Conservation (phyloP, 2,797 vertebrate genomes). For the Micromesistius poutassou region DNA sequence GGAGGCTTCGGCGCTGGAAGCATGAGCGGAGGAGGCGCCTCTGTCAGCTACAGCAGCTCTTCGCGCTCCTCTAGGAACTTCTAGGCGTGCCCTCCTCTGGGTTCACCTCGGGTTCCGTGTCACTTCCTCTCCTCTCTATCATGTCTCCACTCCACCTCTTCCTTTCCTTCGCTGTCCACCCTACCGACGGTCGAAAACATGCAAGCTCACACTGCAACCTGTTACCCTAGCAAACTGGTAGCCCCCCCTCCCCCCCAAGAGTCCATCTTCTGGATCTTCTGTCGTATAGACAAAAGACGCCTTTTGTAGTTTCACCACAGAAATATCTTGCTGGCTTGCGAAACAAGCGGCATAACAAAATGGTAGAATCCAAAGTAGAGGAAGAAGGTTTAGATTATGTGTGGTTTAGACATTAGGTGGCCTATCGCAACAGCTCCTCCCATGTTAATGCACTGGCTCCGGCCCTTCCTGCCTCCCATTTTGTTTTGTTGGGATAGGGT, state of each 20-base stretch:
- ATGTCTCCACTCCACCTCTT: constrained; percentile 14
- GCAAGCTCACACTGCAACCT: constrained; percentile 8
- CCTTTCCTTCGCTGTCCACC: neutral
- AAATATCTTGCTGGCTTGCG: constrained; percentile 28
- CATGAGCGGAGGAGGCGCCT: neutral
- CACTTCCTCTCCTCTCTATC: constrained; percentile 9
- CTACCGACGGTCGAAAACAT: neutral
- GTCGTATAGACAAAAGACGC: constrained; percentile 44
- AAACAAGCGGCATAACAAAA: neutral
- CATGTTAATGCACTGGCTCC: constrained; percentile 14
- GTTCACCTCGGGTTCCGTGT: neutral
- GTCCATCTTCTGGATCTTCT: constrained; percentile 51
- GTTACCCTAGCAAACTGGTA: constrained; percentile 12
- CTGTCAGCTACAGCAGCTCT: rapidly evolving
- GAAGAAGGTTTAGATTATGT: constrained; percentile 9
- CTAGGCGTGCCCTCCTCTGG: constrained; percentile 19
- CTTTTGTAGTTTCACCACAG: constrained; percentile 55
- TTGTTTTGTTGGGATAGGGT: constrained; percentile 26
- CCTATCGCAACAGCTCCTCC: neutral
- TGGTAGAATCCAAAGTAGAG: constrained; percentile 16
- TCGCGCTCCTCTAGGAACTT: constrained; percentile 9
- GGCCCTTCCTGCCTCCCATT: constrained; percentile 21
- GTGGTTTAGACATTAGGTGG: neutral
- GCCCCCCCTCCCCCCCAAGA: constrained; percentile 41
- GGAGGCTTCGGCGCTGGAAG: neutral